A percentile compares a stretch with the other conserved stretches of the same genome.
Evolutionary conservation across 1,140 invertebrate genomes (phyloP).

Genomic region (Penaeus japonicus): DNA sequence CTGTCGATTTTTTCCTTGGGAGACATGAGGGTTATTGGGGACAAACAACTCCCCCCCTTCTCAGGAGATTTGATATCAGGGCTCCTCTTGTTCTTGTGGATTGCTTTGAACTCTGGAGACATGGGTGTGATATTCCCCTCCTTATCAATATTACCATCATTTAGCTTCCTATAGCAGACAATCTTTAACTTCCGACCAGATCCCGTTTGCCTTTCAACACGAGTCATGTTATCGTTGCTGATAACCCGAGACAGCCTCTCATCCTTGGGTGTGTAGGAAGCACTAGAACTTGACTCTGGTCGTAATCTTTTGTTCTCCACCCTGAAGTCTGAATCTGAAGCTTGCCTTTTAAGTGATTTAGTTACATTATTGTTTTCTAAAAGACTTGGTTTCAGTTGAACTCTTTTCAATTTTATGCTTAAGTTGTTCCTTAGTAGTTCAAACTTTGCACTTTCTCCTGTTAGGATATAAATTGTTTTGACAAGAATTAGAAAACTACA

Average conservation of each 20-base stretch:
- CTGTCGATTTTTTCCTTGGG: constrained; percentile 9
- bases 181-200: constrained; percentile 37
- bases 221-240: constrained; percentile 15
- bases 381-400: neutral
- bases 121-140: constrained; percentile 17
- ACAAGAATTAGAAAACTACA: no score
- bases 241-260: neutral
- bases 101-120: constrained; percentile 15
- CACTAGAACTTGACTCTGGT: neutral
- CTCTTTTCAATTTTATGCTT: neutral
- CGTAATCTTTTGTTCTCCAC: neutral
- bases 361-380: neutral
- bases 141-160: constrained; percentile 40
- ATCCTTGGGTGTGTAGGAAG: neutral
- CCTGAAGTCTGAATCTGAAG: neutral
- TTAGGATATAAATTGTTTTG: no score
- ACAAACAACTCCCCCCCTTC: no score
- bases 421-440: neutral
- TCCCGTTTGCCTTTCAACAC: neutral
- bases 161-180: constrained; percentile 30
- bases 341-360: neutral
- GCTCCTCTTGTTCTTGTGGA: neutral
- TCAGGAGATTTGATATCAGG: neutral
- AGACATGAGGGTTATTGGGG: neutral
- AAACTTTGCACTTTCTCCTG: no score